Evolutionary conservation across 2,797 vertebrate genomes (phyloP).

Genomic region (Cichlasoma orientale): DNA sequence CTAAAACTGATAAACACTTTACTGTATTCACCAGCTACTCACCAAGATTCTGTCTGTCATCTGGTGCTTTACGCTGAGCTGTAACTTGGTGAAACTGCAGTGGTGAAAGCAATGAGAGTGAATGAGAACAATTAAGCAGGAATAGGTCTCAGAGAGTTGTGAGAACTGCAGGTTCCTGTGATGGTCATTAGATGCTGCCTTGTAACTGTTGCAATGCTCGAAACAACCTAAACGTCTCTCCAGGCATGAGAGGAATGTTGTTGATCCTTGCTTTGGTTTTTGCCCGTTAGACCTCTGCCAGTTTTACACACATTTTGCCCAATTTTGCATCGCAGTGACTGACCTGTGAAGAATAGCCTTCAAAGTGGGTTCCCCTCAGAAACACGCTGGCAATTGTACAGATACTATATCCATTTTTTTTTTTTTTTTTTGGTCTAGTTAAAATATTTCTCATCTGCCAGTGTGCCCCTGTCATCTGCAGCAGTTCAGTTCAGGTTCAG

Average conservation of each 20-base stretch:
- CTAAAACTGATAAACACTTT: background rate
- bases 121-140: background rate
- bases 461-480: background rate
- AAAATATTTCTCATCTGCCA: background rate
- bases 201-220: background rate
- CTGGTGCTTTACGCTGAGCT: background rate
- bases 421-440: too few species aligned
- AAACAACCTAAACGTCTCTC: background rate
- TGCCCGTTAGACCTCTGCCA: background rate
- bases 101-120: background rate
- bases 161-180: background rate
- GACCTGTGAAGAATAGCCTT: background rate
- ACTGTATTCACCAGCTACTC: background rate
- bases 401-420: background rate
- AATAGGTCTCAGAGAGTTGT: background rate
- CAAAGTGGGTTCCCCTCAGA: background rate
- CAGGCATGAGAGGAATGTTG: background rate
- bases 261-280: background rate
- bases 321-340: background rate
- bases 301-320: background rate
- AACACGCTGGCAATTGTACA: background rate
- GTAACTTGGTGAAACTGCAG: background rate
- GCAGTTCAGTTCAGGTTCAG: background rate
- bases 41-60: background rate
- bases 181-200: background rate